phyloP scores from a whole-genome alignment of 2,888 invertebrate species.

The Erebia epiphron region DNA sequence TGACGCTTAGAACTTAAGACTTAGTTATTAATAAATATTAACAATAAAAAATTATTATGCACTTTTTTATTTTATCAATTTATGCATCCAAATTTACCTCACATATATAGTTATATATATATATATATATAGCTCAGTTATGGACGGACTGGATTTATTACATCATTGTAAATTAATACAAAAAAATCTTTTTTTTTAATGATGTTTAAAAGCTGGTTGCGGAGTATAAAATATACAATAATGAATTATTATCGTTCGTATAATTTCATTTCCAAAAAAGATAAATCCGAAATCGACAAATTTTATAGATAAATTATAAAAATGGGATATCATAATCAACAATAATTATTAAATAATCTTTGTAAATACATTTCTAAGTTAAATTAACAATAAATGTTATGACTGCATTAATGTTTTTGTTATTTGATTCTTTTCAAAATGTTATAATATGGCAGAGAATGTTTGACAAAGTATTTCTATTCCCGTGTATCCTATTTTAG shows the following conservation, averaged over 20 bases:
- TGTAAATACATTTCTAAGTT: conserved; percentile 22
- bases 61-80: conserved; percentile 37
- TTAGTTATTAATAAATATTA: conserved; percentile 78
- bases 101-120: too few species aligned
- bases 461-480: conserved; percentile 10
- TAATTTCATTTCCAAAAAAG: background rate
- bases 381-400: conserved; percentile 31
- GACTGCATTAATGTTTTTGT: conserved; percentile 4
- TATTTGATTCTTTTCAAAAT: conserved; percentile 10
- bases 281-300: background rate
- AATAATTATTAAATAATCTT: conserved; percentile 12
- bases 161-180: background rate
- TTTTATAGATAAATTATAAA: conserved; percentile 5
- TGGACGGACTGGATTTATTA: background rate
- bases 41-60: conserved; percentile 69
- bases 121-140: background rate
- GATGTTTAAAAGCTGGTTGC: background rate
- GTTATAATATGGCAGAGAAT: conserved; percentile 20
- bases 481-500: conserved; percentile 20
- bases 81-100: conserved; percentile 42
- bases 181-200: background rate
- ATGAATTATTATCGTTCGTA: background rate
- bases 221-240: background rate
- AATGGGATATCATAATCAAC: background rate
- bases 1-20: conserved; percentile 61